Evolutionary conservation across 2,888 invertebrate species (phyloP), one percentile per base, ranked within the genome.

Genomic region (Lasioglossum villosulum): DNA sequence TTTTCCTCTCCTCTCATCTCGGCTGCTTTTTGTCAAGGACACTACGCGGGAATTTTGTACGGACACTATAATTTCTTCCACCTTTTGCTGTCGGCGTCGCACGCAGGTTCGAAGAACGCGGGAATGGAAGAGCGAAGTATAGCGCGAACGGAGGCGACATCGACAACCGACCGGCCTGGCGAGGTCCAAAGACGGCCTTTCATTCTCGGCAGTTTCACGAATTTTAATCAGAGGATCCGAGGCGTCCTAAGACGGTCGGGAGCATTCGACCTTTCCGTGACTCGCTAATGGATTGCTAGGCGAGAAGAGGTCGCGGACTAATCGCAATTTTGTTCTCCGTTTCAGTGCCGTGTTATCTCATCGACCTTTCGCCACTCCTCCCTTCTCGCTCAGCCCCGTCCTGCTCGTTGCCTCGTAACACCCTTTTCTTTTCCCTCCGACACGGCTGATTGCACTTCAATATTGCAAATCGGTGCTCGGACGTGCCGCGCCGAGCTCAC

Each of bases 281-380:
- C 87, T 82, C 88, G 83, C 92, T 94, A 94, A 94, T 94, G 94
- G 93, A 94, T 93, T 94, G 93, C 92, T 86, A 90, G 90, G 89
- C 86, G 89, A 86, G 88, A 84, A 89, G 86, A 88, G 88, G 79
- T 82, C 78, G 84, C 86, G 80, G 73, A 87, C 91, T 92, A 93
- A 93, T 93, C 91, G 91, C 91, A 93, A 93, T 93, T 84, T 93
- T 92, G 91, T 92, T 92, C 88, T 86, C 81, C 86, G 84, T 90
- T 89, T 90, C 83, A 78, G 39, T 16, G 48, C 52, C 72, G 39
- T 66, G 66, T 70, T 76, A 39, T 39, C 75, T 52, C 73, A 48
- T 30, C 82, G 71, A 76, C 78, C 70, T 45, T 74, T 63, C 78
- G 68, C 39, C 52, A 52, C 39, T 68, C n/a, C 0, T 74, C 45